Percentiles rank a stretch among this genome's conserved stretches.
Evolutionary conservation across 2,888 invertebrate species (phyloP).

Genomic region (Gerris lacustris): DNA sequence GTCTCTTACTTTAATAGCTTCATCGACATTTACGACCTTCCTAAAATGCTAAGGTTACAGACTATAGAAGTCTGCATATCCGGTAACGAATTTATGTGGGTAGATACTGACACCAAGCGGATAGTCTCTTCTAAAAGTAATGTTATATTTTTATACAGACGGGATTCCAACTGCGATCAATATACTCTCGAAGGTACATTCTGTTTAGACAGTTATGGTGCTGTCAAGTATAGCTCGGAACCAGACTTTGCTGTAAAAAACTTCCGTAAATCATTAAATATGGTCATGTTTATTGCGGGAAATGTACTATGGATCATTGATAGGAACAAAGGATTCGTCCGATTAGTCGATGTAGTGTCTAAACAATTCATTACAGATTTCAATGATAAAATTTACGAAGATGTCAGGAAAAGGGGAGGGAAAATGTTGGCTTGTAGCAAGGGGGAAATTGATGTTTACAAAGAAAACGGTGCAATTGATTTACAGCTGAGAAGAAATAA

Average conservation of each 20-base stretch:
- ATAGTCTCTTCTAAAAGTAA: slow-evolving; percentile 5
- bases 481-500: neutral
- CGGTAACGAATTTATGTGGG: slow-evolving; percentile 1
- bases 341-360: neutral
- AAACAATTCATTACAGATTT: neutral
- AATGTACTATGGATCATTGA: neutral
- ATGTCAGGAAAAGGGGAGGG: neutral
- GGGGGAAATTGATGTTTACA: slow-evolving; percentile 1
- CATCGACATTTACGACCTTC: slow-evolving; percentile 4
- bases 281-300: neutral
- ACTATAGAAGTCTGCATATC: neutral
- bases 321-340: neutral
- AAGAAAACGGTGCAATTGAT: neutral
- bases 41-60: neutral
- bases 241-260: neutral
- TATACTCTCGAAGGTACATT: neutral
- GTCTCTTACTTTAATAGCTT: slow-evolving; percentile 1
- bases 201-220: neutral
- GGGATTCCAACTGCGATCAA: neutral
- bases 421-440: slow-evolving; percentile 1
- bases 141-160: neutral
- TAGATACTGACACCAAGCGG: neutral
- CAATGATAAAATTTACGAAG: neutral
- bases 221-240: neutral
- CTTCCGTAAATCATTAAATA: neutral